Evolutionary conservation across 1,140 invertebrate species (phyloP), one percentile per base, ranked within the genome.

Genomic region (Halictus rubicundus): DNA sequence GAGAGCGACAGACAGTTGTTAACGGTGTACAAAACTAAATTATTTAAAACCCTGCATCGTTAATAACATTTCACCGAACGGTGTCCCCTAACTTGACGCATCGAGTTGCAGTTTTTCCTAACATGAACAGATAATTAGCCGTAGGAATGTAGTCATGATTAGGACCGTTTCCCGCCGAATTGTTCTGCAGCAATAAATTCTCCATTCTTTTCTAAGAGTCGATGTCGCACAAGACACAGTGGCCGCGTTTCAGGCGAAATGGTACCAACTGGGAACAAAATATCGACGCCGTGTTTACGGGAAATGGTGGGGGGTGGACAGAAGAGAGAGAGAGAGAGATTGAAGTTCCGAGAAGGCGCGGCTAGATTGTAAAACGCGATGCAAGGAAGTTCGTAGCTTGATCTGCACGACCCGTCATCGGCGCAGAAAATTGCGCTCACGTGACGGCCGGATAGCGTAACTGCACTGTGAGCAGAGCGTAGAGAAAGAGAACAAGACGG

Each of bases 361-460:
- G 68, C 19, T 70, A 78, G 74, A 86, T 86, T 84, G 80, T 79
- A 78, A 86, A 85, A 70, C 83, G 71, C 69, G 80, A 84, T 75
- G 83, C 74, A 65, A 71, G 61, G 65, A 80, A 75, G 76, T 84
- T 79, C 83, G 65, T 83, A 83, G 77, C 42, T 72, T 75, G 76
- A 84, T 84, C 83, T 59, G 83, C 72, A 81, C 82, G 84, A 81
- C 60, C 69, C 83, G 78, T 81, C 84, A 85, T 84, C 82, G 74
- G 82, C 72, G 82, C 79, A 85, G 84, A 85, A 85, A 85, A 85
- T 85, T 85, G 84, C 83, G 68, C 82, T 85, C 82, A 85, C 83
- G 83, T 85, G 83, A 85, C 78, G 77, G 25, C 66, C 19, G 82
- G 81, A 66, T 80, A 80, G 82, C 83, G 82, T 84, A 84, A 84